phyloP scores from a whole-genome alignment of 1,140 invertebrate species.

The Cryptotermes secundus region DNA sequence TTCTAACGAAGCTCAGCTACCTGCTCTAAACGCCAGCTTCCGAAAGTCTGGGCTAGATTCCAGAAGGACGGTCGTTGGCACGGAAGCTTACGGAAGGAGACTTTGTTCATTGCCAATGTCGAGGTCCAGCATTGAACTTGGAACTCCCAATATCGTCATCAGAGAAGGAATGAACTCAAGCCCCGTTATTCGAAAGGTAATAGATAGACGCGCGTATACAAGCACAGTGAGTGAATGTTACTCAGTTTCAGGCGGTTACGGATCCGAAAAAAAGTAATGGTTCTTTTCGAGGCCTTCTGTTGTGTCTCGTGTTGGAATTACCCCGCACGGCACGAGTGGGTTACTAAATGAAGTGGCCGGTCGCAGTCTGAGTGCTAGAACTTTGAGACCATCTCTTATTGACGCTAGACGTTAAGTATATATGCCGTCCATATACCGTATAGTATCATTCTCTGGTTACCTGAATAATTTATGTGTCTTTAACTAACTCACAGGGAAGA shows the following conservation, averaged over 20 bases:
- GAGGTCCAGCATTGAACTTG: constrained; percentile 1
- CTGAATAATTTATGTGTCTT: no score
- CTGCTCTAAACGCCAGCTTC: neutral
- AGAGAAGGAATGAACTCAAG: no score
- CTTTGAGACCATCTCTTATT: no score
- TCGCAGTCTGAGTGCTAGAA: neutral
- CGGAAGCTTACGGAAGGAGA: neutral
- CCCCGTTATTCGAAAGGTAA: neutral
- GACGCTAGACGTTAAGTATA: no score
- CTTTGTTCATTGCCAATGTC: no score
- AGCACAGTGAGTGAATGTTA: neutral
- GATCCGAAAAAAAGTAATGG: neutral
- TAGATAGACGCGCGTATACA: neutral
- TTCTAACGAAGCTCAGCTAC: neutral
- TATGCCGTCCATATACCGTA: no score
- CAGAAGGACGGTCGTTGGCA: constrained; percentile 16
- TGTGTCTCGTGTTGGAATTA: neutral
- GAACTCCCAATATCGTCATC: neutral
- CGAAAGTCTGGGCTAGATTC: neutral
- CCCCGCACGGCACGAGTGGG: neutral
- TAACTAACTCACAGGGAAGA: no score
- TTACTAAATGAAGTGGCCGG: neutral
- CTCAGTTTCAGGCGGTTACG: neutral
- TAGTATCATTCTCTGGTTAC: no score
- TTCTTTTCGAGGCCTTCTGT: neutral